Base-by-base conservation (phyloP, 2,888 invertebrate species). In the Parasteatoda lunata region DNA sequence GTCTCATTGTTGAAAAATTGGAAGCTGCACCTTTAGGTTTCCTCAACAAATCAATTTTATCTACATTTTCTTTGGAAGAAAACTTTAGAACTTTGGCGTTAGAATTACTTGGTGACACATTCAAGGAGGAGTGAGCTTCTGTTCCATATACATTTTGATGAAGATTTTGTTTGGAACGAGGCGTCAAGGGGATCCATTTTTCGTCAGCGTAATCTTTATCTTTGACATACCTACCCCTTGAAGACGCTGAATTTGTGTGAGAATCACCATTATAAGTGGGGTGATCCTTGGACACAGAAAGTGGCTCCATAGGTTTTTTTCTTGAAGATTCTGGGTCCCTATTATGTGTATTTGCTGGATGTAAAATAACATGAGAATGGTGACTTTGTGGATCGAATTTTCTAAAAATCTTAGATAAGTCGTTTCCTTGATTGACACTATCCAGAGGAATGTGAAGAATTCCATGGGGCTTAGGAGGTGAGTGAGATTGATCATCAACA, bases 181-280 rank as follows among this genome's bases (percentile, higher is more conserved):
- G 83, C 0, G 83, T 66, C 72, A 84, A 52, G 3, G 83, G 83
- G 48, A 84, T 84, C 83, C 83, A 84, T n/a, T 77, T 77, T 45
- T 59, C 15, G 8, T 70, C 76, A 5, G 73, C 51, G 68, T 80
- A 80, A 45, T 84, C 83, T 48, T 77, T 71, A 30, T 71, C 48
- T 45, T 65, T 64, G 4, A 77, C 6, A 11, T n/a, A 11, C 13
- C 49, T 54, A 11, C n/a, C 48, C n/a, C 47, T 54, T 0, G 52
- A 9, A 48, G 81, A 48, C 9, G 7, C 48, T 5, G 30, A 11
- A 47, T 51, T 45, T 11, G 59, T 30, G 4, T 47, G 52, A n/a
- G 51, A 45, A 8, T 47, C 52, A n/a, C 52, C 52, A 30, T 49
- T 30, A 47, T 73, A 69, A 48, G 54, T 5, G 5, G 7, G 7